phyloP scores from a whole-genome alignment of 2,888 invertebrate genomes.

The Schizotus pectinicornis region DNA sequence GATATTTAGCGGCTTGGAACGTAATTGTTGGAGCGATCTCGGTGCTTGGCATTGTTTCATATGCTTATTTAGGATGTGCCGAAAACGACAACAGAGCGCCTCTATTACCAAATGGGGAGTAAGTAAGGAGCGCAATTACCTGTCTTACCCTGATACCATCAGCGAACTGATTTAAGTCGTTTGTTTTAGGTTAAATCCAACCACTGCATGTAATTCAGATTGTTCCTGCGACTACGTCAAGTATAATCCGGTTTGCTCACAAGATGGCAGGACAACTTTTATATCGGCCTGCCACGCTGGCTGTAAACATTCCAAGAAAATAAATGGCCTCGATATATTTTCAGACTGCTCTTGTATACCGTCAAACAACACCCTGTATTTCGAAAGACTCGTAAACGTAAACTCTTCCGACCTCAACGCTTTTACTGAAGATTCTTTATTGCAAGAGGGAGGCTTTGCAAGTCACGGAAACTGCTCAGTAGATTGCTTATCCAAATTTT shows the following conservation, averaged over 20 bases:
- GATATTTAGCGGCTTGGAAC: slow-evolving; percentile 74
- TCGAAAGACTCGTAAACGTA: background rate
- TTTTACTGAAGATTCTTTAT: slow-evolving; percentile 13
- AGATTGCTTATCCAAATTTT: slow-evolving; percentile 64
- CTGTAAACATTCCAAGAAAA: slow-evolving; percentile 61
- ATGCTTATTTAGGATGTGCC: slow-evolving; percentile 71
- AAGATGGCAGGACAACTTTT: slow-evolving; percentile 67
- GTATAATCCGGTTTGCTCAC: slow-evolving; percentile 76
- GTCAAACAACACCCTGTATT: slow-evolving; percentile 32
- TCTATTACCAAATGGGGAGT: slow-evolving; percentile 55
- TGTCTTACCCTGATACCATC: background rate
- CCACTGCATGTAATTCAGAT: slow-evolving; percentile 65
- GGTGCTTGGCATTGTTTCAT: slow-evolving; percentile 67
- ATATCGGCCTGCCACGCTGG: slow-evolving; percentile 85
- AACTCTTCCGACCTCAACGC: slow-evolving; percentile 1
- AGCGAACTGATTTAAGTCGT: slow-evolving; percentile 2
- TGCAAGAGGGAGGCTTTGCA: slow-evolving; percentile 52
- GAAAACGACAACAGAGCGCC: slow-evolving; percentile 64
- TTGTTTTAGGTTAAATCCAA: slow-evolving; percentile 56
- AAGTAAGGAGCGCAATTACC: slow-evolving; percentile 35
- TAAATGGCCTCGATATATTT: slow-evolving; percentile 59
- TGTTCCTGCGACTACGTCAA: slow-evolving; percentile 75
- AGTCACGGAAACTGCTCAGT: slow-evolving; percentile 63
- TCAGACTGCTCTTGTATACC: slow-evolving; percentile 62
- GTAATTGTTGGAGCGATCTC: slow-evolving; percentile 69